Base-by-base conservation (phyloP, 2,888 invertebrate species). In the Chrysomela aeneicollis region DNA sequence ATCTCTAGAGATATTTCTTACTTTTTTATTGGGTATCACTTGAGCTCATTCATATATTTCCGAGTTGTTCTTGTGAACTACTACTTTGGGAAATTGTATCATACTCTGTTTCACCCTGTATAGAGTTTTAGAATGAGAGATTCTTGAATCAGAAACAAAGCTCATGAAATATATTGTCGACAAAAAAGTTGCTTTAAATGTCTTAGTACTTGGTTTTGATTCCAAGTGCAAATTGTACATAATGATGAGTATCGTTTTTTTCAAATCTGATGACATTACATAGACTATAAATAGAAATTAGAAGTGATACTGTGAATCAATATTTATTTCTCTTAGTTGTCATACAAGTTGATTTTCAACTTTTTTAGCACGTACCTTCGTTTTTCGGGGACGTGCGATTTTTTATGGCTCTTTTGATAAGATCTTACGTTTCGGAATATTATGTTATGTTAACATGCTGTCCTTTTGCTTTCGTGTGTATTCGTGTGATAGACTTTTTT, bases 401-500 rank as follows among this genome's bases (percentile, higher is more conserved):
- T 47, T 53, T 55, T 42, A 32, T 19, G 61, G 17, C 59, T 58
- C 42, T 42, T 42, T 42, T 42, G 42, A 42, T 42, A 42, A 42
- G 42, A 42, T 42, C 42, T 42, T 42, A 15, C 42, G 42, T 65
- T 57, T 53, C 54, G 59, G 59, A 65, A 61, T 52, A 67, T 68
- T 70, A 70, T 67, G 65, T 68, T 71, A 71, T 60, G 71, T 76
- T 74, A 69, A 74, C 66, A 76, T 74, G 75, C 74, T 76, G 71
- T 78, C 69, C 71, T 75, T 73, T 78, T 79, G 77, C 79, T 81
- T 82, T 78, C 80, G 81, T 82, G 81, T 82, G 82, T 82, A 81
- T 80, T 79, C 80, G 80, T 82, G 82, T 82, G 81, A 82, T 82
- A 82, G 79, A 73, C 73, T 84, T 85, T 85, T 86, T 87, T 87